A percentile compares a stretch with the other conserved stretches of the same genome.
These are phyloP conservation scores for Colossoma macropomum DNA, from an alignment of 2,113 vertebrate genomes.

Conservation along the genomic window DNA sequence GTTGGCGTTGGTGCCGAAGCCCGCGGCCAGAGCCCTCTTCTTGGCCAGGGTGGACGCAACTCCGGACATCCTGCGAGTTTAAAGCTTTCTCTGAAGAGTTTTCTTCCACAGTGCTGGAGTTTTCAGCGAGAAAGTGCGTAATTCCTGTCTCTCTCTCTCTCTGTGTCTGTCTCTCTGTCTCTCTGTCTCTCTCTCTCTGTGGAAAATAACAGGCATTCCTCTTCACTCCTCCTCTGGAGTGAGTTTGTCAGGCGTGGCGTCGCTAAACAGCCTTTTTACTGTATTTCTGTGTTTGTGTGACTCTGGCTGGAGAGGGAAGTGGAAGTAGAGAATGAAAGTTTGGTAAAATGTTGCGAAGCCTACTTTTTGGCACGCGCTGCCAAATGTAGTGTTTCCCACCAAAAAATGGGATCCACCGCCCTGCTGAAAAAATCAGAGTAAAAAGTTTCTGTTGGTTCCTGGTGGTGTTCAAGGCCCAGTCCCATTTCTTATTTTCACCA, in stretches of 20 bases:
- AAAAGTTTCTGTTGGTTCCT: no score
- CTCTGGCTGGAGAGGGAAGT: background rate
- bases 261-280: background rate
- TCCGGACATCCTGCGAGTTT: slow-evolving; percentile 50
- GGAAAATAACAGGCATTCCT: background rate
- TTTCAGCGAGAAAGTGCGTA: background rate
- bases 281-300: no score
- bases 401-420: no score
- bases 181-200: background rate
- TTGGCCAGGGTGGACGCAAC: slow-evolving; percentile 55
- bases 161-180: background rate
- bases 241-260: slow-evolving; percentile 9
- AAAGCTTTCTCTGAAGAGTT: background rate
- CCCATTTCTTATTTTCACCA: no score
- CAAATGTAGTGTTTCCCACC: no score
- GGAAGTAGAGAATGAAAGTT: background rate
- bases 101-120: background rate
- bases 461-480: no score
- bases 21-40: slow-evolving; percentile 17
- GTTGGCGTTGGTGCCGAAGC: slow-evolving; percentile 77
- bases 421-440: no score
- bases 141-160: background rate
- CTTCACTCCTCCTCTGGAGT: slow-evolving; percentile 5
- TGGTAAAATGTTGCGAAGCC: background rate
- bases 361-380: background rate